Evolutionary conservation across 2,888 invertebrate genomes (phyloP).

Genomic region (Aleiodes alternator): DNA sequence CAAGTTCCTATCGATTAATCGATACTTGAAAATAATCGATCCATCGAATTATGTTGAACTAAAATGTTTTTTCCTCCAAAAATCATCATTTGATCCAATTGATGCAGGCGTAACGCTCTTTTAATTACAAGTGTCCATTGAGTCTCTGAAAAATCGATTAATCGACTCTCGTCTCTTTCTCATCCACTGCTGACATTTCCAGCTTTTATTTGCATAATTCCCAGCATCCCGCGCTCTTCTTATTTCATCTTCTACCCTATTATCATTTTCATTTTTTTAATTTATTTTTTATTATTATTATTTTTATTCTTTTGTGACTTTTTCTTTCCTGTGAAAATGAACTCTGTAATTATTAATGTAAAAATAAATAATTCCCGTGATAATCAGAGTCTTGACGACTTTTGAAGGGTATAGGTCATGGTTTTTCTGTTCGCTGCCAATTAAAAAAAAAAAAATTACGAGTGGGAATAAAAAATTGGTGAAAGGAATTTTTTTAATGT

Average conservation of each 20-base stretch:
- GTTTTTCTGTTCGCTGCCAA: not conserved
- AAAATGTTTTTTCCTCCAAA: no score
- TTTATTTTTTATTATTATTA: not conserved
- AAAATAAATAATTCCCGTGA: constrained; percentile 3
- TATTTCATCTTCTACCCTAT: constrained; percentile 31
- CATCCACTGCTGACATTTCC: constrained; percentile 65
- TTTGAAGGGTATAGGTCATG: constrained; percentile 30
- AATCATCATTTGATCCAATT: no score
- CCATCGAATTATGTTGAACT: no score
- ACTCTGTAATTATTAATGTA: constrained; percentile 6
- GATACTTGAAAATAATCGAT: no score
- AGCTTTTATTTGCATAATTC: constrained; percentile 66
- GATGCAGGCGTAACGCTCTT: no score
- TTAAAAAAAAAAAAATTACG: no score
- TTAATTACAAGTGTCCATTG: not conserved
- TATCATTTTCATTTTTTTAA: not conserved
- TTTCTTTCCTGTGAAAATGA: not conserved
- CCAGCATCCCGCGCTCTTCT: constrained; percentile 49
- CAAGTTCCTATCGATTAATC: no score
- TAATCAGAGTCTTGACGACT: constrained; percentile 1
- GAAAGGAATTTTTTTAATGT: no score
- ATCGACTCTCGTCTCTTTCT: constrained; percentile 47
- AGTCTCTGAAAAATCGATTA: constrained; percentile 48
- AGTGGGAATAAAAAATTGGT: no score
- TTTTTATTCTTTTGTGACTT: constrained; percentile 10